phyloP scores from a whole-genome alignment of 2,113 vertebrate species.

The Lasiurus cinereus region DNA sequence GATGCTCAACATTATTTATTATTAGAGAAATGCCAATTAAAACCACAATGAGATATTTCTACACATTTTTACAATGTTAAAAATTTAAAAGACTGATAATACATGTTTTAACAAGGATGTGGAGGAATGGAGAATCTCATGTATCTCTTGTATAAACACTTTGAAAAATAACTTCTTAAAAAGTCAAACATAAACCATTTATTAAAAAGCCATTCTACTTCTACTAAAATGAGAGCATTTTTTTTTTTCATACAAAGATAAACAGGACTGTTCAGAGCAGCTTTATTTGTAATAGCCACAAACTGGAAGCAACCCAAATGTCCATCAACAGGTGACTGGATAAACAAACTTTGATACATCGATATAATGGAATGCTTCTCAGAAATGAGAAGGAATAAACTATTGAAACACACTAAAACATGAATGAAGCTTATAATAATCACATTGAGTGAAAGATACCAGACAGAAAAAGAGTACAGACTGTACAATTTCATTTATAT shows the following conservation, averaged over 20 bases:
- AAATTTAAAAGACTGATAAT: not conserved
- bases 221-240: not conserved
- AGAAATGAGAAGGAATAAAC: conserved; percentile 36
- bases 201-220: not conserved
- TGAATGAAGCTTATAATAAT: not conserved
- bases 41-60: not conserved
- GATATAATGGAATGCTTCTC: not conserved
- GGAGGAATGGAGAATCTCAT: not conserved
- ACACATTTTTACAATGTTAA: conserved; percentile 6
- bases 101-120: not conserved
- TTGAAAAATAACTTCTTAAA: conserved; percentile 9
- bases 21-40: not conserved
- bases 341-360: not conserved
- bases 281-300: not conserved
- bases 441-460: not conserved
- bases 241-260: not conserved
- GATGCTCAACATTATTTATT: not conserved
- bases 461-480: not conserved
- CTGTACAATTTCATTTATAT: not conserved
- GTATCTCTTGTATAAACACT: not conserved
- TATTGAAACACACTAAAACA: not conserved
- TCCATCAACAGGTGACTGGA: not conserved
- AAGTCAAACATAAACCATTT: not conserved
- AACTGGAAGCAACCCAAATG: not conserved
- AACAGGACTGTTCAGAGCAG: not conserved